A percentile compares a stretch with the other conserved stretches of the same genome.
Conservation (phyloP, 2,797 vertebrate genomes). For the Mareca penelope region DNA sequence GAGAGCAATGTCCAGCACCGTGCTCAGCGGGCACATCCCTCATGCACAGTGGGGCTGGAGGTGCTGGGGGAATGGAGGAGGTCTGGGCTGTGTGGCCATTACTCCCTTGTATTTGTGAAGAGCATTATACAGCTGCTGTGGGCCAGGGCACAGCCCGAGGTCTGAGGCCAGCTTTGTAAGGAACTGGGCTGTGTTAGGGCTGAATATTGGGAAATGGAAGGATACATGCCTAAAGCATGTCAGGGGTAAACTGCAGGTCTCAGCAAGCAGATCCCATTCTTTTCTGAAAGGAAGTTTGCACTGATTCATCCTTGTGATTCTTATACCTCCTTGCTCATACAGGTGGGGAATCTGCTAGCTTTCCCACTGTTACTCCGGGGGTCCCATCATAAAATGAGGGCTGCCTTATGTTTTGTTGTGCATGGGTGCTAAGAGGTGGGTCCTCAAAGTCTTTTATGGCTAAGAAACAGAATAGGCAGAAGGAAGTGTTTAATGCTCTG, state of each 20-base stretch:
- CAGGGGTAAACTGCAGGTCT: background rate
- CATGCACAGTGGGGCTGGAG: background rate
- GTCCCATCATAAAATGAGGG: background rate
- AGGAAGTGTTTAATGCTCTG: background rate
- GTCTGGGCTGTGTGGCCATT: accelerated
- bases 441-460: background rate
- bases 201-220: background rate
- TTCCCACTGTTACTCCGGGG: background rate
- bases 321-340: background rate
- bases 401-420: background rate
- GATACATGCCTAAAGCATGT: background rate
- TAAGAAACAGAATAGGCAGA: background rate
- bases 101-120: background rate
- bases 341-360: background rate
- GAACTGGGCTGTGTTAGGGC: background rate
- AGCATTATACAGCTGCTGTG: background rate
- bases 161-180: background rate
- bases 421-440: background rate
- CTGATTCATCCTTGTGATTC: background rate
- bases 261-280: accelerated
- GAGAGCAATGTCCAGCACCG: background rate
- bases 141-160: background rate
- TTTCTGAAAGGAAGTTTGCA: background rate
- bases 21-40: background rate
- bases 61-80: background rate